Evolutionary conservation across 1,140 invertebrate species (phyloP), one percentile per base, ranked within the genome.

Genomic region (Eubasilissa regina): DNA sequence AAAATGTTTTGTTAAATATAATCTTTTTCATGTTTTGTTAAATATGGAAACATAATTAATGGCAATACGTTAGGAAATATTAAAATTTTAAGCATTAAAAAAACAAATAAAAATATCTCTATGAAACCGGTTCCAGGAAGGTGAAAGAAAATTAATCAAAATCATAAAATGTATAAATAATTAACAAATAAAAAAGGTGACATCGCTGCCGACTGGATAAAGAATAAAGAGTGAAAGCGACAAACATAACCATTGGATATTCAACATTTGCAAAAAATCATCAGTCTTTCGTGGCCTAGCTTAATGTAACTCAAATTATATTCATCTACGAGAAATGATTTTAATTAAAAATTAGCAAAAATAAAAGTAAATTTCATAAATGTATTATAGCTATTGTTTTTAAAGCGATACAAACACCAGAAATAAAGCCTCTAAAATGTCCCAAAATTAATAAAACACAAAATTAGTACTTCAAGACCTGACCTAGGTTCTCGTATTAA

Each of bases 81-180:
- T 35, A 35, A 3, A 6, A 35, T n/a, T 56, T 17, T 7, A 56
- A 56, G n/a, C 7, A 56, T 56, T 12, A 15, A 66, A 66, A 66
- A 43, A 35, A 66, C 10, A 66, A 45, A 44, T 66, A 66, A 13
- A 66, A 66, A 45, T 66, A 66, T 44, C 35, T 66, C 21, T 43
- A 45, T n/a, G 12, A 66, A 58, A 58, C 1, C 25, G 25, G 17
- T 58, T 21, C 1, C 55, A 11, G 17, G 55, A 58, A 15, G 55
- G 17, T 58, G 21, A 58, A 58, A 58, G 17, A 58, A 64, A 13
- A 64, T 35, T 64, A 15, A 64, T 70, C 7, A 70, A 70, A 73
- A 53, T 55, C 15, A 35, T 73, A 73, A 75, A 75, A 44, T 75
- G 56, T 75, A 62, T 62, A 75, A 75, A 75, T 75, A 75, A 75